phyloP scores from a whole-genome alignment of 2,797 vertebrate genomes.

The Enteromius argenteus region DNA sequence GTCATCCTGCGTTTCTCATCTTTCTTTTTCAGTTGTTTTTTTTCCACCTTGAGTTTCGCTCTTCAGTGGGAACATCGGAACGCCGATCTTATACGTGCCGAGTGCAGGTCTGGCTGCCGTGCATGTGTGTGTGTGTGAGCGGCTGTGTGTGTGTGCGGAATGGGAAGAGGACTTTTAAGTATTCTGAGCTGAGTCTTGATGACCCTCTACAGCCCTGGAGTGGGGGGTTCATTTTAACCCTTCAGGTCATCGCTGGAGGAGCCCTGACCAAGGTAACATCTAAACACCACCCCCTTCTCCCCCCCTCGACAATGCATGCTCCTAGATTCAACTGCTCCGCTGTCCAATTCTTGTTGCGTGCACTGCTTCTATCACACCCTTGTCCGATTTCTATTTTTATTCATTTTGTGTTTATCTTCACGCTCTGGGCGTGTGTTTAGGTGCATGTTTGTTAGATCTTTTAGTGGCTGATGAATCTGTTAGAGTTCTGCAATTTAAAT shows the following conservation, averaged over 20 bases:
- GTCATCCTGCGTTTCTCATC: slow-evolving; percentile 37
- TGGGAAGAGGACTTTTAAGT: slow-evolving; percentile 60
- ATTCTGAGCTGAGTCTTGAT: slow-evolving; percentile 63
- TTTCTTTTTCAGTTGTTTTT: slow-evolving; percentile 18
- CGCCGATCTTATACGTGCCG: slow-evolving; percentile 27
- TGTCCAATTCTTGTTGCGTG: slow-evolving; percentile 24
- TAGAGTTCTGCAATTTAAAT: not conserved
- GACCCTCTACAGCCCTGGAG: slow-evolving; percentile 71
- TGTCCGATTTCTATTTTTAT: slow-evolving; percentile 55
- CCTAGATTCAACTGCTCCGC: slow-evolving; percentile 10
- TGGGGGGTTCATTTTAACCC: slow-evolving; percentile 73
- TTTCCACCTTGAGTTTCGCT: slow-evolving; percentile 31
- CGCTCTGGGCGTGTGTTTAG: not conserved
- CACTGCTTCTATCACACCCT: slow-evolving; percentile 14
- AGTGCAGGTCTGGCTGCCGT: slow-evolving; percentile 31
- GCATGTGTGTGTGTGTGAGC: slow-evolving; percentile 39
- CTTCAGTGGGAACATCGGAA: slow-evolving; percentile 22
- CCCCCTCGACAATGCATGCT: slow-evolving; percentile 9
- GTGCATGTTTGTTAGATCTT: not conserved
- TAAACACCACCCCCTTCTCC: slow-evolving; percentile 48
- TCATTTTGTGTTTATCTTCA: slow-evolving; percentile 52
- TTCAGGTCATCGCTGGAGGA: slow-evolving; percentile 65
- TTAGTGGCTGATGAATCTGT: not conserved
- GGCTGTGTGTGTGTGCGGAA: slow-evolving; percentile 56
- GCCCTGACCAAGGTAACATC: slow-evolving; percentile 60